These are phyloP conservation scores for Stichodactyla helianthus DNA, from an alignment of 64 coral and sea anemone species.

Conservation along the genomic window DNA sequence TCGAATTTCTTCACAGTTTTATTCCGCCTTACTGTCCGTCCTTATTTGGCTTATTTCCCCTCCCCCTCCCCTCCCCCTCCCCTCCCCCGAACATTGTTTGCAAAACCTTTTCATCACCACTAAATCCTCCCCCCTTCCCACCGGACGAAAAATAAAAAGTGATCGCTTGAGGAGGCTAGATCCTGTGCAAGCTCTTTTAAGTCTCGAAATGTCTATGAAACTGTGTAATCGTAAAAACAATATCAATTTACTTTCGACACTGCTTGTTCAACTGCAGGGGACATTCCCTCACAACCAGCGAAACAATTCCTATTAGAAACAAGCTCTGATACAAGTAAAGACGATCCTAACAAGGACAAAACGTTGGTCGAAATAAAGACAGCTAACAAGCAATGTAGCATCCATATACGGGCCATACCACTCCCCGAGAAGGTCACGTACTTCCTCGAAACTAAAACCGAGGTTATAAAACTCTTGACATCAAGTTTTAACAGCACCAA, in stretches of 20 bases:
- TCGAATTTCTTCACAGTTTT: no score
- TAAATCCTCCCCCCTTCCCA: no score
- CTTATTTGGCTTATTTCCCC: no score
- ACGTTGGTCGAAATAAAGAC: slow-evolving; percentile 61
- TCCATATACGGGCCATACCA: slow-evolving; percentile 62
- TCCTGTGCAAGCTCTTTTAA: no score
- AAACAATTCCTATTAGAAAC: not conserved
- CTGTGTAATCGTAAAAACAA: not conserved
- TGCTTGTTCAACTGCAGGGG: not conserved
- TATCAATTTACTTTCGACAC: not conserved
- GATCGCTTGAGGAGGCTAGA: no score
- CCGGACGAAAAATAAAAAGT: no score
- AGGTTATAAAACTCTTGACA: slow-evolving; percentile 59
- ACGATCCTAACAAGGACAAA: slow-evolving; percentile 25
- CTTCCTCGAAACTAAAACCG: slow-evolving; percentile 63
- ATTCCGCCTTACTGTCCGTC: no score
- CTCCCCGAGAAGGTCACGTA: slow-evolving; percentile 53
- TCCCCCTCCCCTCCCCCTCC: no score
- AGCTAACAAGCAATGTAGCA: slow-evolving; percentile 66
- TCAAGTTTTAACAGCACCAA: not conserved
- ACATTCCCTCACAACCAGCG: not conserved
- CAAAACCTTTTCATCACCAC: no score
- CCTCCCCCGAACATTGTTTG: no score
- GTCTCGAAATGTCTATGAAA: no score
- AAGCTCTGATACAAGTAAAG: not conserved